phyloP scores from a whole-genome alignment of 2,888 invertebrate species.

The Hirtodrosophila alboralis region DNA sequence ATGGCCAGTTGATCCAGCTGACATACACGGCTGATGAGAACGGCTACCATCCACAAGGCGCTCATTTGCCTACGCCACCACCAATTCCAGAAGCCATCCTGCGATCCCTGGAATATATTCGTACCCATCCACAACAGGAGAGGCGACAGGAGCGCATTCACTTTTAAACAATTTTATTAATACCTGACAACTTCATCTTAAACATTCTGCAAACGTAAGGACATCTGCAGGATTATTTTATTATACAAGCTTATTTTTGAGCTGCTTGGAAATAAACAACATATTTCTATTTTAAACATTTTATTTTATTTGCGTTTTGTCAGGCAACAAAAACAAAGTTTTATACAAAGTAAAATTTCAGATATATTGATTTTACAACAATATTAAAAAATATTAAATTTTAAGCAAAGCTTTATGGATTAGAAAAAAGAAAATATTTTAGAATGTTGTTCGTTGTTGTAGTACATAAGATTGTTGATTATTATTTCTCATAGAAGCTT shows the following conservation, averaged over 20 bases:
- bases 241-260: constrained; percentile 37
- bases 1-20: constrained; percentile 84
- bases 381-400: too few species aligned
- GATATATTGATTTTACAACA: too few species aligned
- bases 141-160: constrained; percentile 52
- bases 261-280: constrained; percentile 43
- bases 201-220: constrained; percentile 21
- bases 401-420: too few species aligned
- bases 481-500: too few species aligned
- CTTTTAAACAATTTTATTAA: constrained; percentile 34
- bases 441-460: too few species aligned
- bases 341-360: too few species aligned
- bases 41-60: constrained; percentile 85
- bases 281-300: constrained; percentile 5
- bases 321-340: too few species aligned
- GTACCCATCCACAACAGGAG: constrained; percentile 81
- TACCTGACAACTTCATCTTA: constrained; percentile 3
- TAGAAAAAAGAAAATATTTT: too few species aligned
- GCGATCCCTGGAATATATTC: constrained; percentile 81
- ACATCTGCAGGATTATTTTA: constrained; percentile 2
- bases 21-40: constrained; percentile 86
- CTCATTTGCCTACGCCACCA: constrained; percentile 83
- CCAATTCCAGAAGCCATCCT: constrained; percentile 81
- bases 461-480: too few species aligned
- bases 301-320: background rate